Percentiles rank a stretch among this genome's conserved stretches.
Conservation (phyloP, 2,888 invertebrate species). For the Danaus chrysippus region DNA sequence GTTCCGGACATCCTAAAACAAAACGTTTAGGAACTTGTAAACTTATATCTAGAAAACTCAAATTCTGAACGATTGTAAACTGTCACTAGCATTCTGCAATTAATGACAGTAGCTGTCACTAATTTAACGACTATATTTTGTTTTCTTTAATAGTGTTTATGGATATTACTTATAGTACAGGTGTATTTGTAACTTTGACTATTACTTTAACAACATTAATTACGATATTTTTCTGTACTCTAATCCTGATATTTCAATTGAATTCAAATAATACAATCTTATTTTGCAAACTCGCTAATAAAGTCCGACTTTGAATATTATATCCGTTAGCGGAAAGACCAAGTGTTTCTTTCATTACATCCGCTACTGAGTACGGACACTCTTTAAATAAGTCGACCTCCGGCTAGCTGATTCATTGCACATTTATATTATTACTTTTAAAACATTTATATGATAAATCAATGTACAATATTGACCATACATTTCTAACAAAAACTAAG, state of each 20-base stretch:
- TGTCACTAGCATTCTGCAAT: too few species aligned
- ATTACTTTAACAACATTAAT: too few species aligned
- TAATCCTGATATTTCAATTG: not conserved
- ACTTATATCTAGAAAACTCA: too few species aligned
- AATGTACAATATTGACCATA: too few species aligned
- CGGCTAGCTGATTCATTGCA: conserved; percentile 32
- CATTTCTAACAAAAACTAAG: too few species aligned
- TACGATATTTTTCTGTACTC: not conserved
- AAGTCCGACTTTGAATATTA: conserved; percentile 1
- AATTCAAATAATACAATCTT: not conserved
- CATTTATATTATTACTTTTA: conserved; percentile 11
- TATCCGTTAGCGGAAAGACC: conserved; percentile 32
- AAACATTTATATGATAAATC: not conserved
- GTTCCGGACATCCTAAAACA: not conserved
- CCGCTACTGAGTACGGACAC: conserved; percentile 27
- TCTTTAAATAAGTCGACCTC: conserved; percentile 38
- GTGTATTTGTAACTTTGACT: too few species aligned
- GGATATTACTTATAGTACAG: too few species aligned
- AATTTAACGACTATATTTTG: too few species aligned
- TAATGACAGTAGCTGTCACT: too few species aligned
- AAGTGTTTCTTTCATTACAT: conserved; percentile 36
- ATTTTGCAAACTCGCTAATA: conserved; percentile 6
- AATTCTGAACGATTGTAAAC: too few species aligned
- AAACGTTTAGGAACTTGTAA: too few species aligned
- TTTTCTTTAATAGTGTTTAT: too few species aligned